phyloP scores from a whole-genome alignment of 2,113 vertebrate species.

The Lepisosteus osseus region DNA sequence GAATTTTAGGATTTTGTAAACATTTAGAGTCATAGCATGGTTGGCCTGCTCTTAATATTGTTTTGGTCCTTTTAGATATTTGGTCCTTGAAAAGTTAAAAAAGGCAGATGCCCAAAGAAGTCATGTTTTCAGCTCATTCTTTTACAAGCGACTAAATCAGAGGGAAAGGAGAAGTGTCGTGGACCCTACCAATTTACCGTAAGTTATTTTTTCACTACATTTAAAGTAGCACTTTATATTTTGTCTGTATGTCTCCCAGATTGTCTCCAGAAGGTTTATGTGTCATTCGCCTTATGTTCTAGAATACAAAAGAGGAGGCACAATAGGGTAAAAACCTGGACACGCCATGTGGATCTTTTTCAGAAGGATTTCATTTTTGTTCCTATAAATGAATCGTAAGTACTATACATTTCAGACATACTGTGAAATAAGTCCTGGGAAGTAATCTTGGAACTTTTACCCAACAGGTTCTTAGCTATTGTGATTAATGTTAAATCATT shows the following conservation, averaged over 20 bases:
- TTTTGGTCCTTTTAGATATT: constrained; percentile 69
- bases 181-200: constrained; percentile 86
- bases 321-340: constrained; percentile 96
- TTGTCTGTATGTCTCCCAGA: too few relatives aligned
- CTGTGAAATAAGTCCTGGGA: background rate
- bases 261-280: background rate
- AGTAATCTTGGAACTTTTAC: background rate
- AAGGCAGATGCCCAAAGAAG: constrained; percentile 89
- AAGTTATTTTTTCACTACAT: constrained; percentile 48
- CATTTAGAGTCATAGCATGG: too few relatives aligned
- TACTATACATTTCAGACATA: constrained; percentile 29
- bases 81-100: constrained; percentile 91
- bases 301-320: constrained; percentile 93
- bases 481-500: too few relatives aligned
- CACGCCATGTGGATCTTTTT: constrained; percentile 94
- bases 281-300: constrained; percentile 20
- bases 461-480: too few relatives aligned
- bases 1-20: too few relatives aligned
- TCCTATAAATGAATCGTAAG: constrained; percentile 98
- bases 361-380: constrained; percentile 98
- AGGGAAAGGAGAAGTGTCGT: constrained; percentile 78
- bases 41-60: background rate
- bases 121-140: constrained; percentile 97
- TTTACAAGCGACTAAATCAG: constrained; percentile 97
- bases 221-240: too few relatives aligned